Conservation (phyloP, 2,797 vertebrate species). For the Crenichthys baileyi region DNA sequence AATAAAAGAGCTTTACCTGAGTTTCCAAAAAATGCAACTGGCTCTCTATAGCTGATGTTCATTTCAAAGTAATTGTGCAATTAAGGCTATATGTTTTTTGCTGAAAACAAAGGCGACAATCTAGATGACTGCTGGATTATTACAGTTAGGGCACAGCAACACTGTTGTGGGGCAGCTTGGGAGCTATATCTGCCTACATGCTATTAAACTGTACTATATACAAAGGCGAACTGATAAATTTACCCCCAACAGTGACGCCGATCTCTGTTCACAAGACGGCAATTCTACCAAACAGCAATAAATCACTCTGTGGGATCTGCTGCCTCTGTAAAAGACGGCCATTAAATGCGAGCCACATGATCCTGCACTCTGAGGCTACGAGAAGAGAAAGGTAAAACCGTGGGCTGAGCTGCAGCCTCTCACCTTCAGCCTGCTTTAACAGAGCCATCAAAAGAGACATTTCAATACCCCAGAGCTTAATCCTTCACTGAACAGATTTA, state of each 20-base stretch:
- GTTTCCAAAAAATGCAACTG: not conserved
- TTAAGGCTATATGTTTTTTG: not conserved
- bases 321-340: constrained; percentile 18
- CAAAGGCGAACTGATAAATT: not conserved
- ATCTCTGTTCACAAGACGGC: constrained; percentile 9
- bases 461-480: constrained; percentile 1
- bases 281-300: constrained; percentile 35
- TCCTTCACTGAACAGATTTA: not conserved
- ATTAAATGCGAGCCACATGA: constrained; percentile 53
- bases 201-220: constrained; percentile 19
- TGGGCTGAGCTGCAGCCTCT: constrained; percentile 9
- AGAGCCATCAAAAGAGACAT: constrained; percentile 44
- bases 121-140: not conserved
- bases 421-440: constrained; percentile 29
- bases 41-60: not conserved
- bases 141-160: not conserved
- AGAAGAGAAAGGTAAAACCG: constrained; percentile 34
- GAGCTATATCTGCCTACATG: constrained; percentile 22
- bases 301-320: constrained; percentile 36
- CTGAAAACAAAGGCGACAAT: not conserved
- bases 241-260: not conserved
- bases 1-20: not conserved
- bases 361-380: constrained; percentile 34
- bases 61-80: not conserved
- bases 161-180: constrained; percentile 10